Conservation (phyloP, 2,113 vertebrate species). For the Eurystomus gularis region DNA sequence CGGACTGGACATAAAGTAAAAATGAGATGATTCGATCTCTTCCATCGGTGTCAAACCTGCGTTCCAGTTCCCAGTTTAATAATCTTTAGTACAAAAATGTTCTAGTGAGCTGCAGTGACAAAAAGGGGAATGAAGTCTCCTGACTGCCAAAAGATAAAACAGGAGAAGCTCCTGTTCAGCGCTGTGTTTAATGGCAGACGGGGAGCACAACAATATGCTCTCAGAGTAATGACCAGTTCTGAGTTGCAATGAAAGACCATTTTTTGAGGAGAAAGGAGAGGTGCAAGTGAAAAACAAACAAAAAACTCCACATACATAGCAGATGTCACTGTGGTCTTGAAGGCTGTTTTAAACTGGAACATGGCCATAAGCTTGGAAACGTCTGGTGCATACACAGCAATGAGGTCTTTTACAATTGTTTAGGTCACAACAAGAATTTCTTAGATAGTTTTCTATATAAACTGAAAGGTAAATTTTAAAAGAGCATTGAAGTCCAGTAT, state of each 20-base stretch:
- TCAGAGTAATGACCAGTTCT: background rate
- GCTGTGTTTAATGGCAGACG: background rate
- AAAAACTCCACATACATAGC: background rate
- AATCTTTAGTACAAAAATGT: background rate
- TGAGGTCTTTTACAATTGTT: background rate
- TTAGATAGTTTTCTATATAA: background rate
- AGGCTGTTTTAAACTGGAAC: background rate
- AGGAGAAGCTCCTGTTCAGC: background rate
- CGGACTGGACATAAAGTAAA: background rate
- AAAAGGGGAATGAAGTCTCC: background rate
- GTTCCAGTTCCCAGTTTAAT: background rate
- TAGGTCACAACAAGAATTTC: background rate
- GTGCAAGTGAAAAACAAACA: background rate
- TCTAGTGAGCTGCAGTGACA: background rate
- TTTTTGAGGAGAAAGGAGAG: background rate
- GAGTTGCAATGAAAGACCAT: rapidly evolving
- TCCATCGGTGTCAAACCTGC: background rate
- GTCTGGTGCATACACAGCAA: background rate
- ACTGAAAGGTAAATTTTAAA: background rate
- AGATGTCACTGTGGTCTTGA: background rate
- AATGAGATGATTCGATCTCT: background rate
- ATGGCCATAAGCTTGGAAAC: background rate
- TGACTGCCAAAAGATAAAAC: background rate
- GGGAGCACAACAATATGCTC: background rate
- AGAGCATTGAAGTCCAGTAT: background rate